Evolutionary conservation across 2,888 invertebrate species (phyloP).

Genomic region (Galeopsomyia nigrocyanea): DNA sequence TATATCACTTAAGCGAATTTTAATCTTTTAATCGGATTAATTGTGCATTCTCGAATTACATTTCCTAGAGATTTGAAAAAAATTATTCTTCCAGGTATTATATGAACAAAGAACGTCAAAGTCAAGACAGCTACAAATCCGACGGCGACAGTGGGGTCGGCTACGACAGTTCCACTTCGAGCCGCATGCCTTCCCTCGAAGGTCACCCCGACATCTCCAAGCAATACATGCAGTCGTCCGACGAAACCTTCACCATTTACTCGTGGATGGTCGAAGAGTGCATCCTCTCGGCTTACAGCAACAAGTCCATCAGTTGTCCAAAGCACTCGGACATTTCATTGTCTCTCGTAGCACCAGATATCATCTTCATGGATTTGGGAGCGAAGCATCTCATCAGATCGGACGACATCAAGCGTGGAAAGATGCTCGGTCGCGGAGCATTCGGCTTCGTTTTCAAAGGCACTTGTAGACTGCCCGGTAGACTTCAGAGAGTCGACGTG

Average conservation of each 20-base stretch:
- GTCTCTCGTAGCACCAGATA: slow-evolving; percentile 91
- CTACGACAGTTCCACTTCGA: slow-evolving; percentile 80
- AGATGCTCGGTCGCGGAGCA: slow-evolving; percentile 92
- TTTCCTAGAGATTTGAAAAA: neutral
- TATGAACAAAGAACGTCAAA: slow-evolving; percentile 63
- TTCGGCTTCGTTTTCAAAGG: slow-evolving; percentile 97
- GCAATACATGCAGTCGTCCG: slow-evolving; percentile 60
- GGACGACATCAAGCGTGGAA: slow-evolving; percentile 83
- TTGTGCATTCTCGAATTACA: too few species aligned
- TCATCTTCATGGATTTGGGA: slow-evolving; percentile 91
- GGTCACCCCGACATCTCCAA: slow-evolving; percentile 74
- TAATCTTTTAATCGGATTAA: too few species aligned
- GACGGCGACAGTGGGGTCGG: slow-evolving; percentile 92
- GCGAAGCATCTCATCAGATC: slow-evolving; percentile 85
- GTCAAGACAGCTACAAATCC: slow-evolving; percentile 82
- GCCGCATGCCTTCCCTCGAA: slow-evolving; percentile 86
- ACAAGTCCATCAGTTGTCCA: slow-evolving; percentile 82
- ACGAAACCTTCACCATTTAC: slow-evolving; percentile 70
- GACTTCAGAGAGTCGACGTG: slow-evolving; percentile 76
- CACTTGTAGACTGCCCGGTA: slow-evolving; percentile 75
- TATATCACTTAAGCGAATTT: neutral
- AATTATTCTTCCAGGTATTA: slow-evolving; percentile 52
- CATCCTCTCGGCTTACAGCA: slow-evolving; percentile 87
- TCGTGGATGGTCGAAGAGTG: slow-evolving; percentile 97
- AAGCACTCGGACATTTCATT: slow-evolving; percentile 83